Base-by-base conservation (phyloP, 2,888 invertebrate species). In the Dasysyrphus tricinctus region DNA sequence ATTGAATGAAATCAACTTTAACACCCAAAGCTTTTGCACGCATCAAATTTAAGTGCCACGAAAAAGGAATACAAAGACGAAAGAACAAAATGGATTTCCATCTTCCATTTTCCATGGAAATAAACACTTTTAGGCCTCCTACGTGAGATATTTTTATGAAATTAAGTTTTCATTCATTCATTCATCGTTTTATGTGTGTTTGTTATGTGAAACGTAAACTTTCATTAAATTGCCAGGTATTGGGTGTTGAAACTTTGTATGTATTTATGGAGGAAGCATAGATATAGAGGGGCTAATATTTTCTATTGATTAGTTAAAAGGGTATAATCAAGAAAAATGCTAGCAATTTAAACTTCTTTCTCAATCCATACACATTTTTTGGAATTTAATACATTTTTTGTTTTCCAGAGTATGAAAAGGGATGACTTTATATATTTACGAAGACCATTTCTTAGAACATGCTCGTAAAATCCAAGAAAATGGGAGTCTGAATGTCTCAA, bases 1-100 rank as follows among this genome's bases (percentile, higher is more conserved):
- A 73, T 69, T 65, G 84, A 80, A 67, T 80, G 37, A 61, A 80
- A 73, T 80, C 34, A 76, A 85, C 80, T 76, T 77, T 76, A 51
- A 49, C 76, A 73, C 51, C 56, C 51, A 69, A 72, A 73, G 80
- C 84, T 85, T 73, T 84, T 49, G 34, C 73, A 73, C 76, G 84
- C 80, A 80, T 44, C 39, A 67, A 61, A 73, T 73, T 74, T 59
- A 44, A 51, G 34, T 49, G 54, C 57, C 63, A 57, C 19, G 19
- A 67, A 49, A 67, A 49, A n/a, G 47, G 32, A 32, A 32, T n/a
- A 67, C 12, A 19, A 67, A 49, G 47, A 19, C 16, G 65, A 29
- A 34, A 49, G 49, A 67, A 67, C 37, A 37, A 69, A 80, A 75
- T 44, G 34, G 69, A 54, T 59, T 59, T 79, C 5, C 32, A 32